phyloP scores from a whole-genome alignment of 35 echinoderm and acorn worm species.

The Holothuria glaberrima region DNA sequence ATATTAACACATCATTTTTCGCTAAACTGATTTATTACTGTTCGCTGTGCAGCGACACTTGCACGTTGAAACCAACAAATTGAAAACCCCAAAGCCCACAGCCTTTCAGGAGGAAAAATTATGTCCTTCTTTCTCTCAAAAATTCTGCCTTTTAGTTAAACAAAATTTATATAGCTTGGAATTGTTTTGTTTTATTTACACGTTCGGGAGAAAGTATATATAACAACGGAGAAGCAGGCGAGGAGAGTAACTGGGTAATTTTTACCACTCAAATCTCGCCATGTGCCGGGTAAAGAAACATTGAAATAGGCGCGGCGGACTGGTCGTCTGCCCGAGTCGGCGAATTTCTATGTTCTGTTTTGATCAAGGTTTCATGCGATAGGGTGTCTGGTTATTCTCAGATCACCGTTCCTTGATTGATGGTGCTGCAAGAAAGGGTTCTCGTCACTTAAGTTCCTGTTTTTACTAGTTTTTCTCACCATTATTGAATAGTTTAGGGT shows the following conservation, averaged over 20 bases:
- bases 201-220: neutral
- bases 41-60: neutral
- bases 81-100: neutral
- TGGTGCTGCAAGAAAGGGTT: neutral
- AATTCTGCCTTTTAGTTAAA: constrained; percentile 18
- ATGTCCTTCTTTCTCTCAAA: constrained; percentile 12
- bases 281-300: neutral
- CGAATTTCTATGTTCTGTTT: constrained; percentile 3
- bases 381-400: constrained; percentile 41
- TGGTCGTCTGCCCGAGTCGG: constrained; percentile 32
- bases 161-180: constrained; percentile 33
- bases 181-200: constrained; percentile 41
- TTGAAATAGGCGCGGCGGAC: neutral
- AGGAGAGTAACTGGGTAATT: neutral
- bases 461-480: constrained; percentile 48
- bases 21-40: constrained; percentile 51
- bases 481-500: constrained; percentile 57
- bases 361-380: neutral
- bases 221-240: neutral
- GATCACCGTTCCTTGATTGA: constrained; percentile 29
- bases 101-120: neutral
- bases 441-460: constrained; percentile 33
- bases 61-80: neutral
- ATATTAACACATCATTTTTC: constrained; percentile 28
- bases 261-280: neutral